Percentiles rank a stretch among this genome's conserved stretches.
These are phyloP conservation scores for Chymomyza amoena DNA, from an alignment of 2,888 invertebrate genomes.

Conservation along the genomic window DNA sequence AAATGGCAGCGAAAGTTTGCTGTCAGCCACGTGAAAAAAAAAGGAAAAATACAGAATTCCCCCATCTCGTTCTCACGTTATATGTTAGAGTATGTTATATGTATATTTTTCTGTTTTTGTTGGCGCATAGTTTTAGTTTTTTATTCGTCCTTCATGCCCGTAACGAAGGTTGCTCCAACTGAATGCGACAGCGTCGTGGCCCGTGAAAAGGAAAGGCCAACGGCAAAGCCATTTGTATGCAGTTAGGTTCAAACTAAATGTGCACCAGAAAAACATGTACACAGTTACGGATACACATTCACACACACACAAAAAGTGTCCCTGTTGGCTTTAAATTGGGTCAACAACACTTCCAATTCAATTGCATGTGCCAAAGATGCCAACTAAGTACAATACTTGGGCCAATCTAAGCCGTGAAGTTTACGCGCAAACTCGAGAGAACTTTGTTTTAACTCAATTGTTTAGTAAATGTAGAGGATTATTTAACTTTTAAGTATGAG, in stretches of 20 bases:
- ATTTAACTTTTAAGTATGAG: neutral
- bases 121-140: neutral
- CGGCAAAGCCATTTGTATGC: neutral
- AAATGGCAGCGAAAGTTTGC: neutral
- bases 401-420: neutral
- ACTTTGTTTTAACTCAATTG: neutral
- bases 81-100: too few relatives aligned
- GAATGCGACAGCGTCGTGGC: neutral
- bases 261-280: neutral
- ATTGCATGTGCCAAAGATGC: neutral
- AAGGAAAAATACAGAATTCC: too few relatives aligned
- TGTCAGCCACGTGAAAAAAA: neutral
- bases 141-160: slow-evolving; percentile 13
- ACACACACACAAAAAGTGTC: neutral
- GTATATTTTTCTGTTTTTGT: too few relatives aligned
- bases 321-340: neutral
- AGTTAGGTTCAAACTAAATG: neutral
- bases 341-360: neutral
- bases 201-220: neutral
- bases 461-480: neutral
- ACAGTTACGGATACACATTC: neutral
- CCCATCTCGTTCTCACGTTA: neutral
- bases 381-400: neutral
- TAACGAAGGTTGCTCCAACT: slow-evolving; percentile 53
- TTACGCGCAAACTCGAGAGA: neutral